phyloP scores from a whole-genome alignment of 2,888 invertebrate genomes.

The Prosopocoilus inquinatus region DNA sequence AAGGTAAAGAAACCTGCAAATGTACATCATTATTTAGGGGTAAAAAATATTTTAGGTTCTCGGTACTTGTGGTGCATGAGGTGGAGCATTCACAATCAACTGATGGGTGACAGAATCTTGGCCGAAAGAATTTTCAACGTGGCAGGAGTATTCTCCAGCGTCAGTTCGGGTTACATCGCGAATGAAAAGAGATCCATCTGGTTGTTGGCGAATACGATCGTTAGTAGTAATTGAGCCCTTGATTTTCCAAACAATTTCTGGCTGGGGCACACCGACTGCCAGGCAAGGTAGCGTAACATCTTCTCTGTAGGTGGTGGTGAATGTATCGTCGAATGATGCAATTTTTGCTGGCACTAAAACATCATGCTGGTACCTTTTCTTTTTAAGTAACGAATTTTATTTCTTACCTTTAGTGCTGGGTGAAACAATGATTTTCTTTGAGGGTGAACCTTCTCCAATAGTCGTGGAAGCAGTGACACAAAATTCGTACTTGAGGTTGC shows the following conservation, averaged over 20 bases:
- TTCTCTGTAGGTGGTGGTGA: slow-evolving; percentile 88
- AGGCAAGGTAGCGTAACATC: slow-evolving; percentile 89
- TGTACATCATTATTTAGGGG: neutral
- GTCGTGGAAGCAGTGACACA: slow-evolving; percentile 94
- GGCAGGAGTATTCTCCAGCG: slow-evolving; percentile 92
- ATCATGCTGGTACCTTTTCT: slow-evolving; percentile 15
- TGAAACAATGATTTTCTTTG: slow-evolving; percentile 81
- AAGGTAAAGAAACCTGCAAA: slow-evolving; percentile 64
- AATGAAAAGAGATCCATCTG: slow-evolving; percentile 89
- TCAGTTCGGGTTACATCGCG: slow-evolving; percentile 86
- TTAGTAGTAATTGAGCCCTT: slow-evolving; percentile 77
- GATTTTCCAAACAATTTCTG: slow-evolving; percentile 86
- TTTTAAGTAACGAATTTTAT: neutral
- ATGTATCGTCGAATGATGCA: slow-evolving; percentile 92
- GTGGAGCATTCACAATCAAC: slow-evolving; percentile 79
- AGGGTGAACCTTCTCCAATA: slow-evolving; percentile 90
- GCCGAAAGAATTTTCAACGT: slow-evolving; percentile 89
- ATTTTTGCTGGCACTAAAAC: slow-evolving; percentile 85
- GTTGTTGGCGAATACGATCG: slow-evolving; percentile 79
- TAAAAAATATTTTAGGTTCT: neutral
- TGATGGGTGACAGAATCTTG: slow-evolving; percentile 90
- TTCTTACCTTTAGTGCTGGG: slow-evolving; percentile 70
- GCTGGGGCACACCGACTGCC: slow-evolving; percentile 88
- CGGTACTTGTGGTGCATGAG: slow-evolving; percentile 62
- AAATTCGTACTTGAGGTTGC: slow-evolving; percentile 83